A percentile compares a stretch with the other conserved stretches of the same genome.
phyloP scores from a whole-genome alignment of 92 coral and sea anemone genomes.

The Hydrozoanthus gracilis region DNA sequence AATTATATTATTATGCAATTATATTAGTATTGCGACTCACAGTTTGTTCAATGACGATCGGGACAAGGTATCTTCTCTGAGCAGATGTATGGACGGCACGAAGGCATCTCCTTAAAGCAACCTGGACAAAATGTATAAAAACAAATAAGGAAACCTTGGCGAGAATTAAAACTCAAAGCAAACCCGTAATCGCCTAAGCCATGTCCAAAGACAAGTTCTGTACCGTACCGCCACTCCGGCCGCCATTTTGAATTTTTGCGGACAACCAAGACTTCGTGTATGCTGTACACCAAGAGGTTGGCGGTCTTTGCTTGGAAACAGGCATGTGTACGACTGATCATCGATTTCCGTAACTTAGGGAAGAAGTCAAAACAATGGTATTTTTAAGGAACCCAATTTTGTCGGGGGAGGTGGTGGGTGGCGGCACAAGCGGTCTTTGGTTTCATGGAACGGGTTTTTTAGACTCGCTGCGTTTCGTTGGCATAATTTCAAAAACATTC shows the following conservation, averaged over 20 bases:
- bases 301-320: too few relatives aligned
- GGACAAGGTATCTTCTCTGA: constrained; percentile 40
- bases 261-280: background rate
- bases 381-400: too few relatives aligned
- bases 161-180: background rate
- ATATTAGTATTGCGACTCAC: constrained; percentile 3
- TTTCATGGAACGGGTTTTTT: too few relatives aligned
- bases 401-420: too few relatives aligned
- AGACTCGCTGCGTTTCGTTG: too few relatives aligned
- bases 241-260: constrained; percentile 10
- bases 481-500: too few relatives aligned
- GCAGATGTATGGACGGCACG: constrained; percentile 37
- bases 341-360: too few relatives aligned
- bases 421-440: too few relatives aligned
- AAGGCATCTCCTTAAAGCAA: constrained; percentile 23
- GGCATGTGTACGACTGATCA: too few relatives aligned
- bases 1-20: too few relatives aligned
- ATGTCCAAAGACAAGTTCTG: background rate
- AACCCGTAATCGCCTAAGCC: background rate
- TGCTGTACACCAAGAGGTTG: background rate
- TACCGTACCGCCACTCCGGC: background rate
- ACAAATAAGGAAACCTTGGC: background rate
- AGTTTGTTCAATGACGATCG: constrained; percentile 42
- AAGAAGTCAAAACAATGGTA: too few relatives aligned
- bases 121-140: background rate